Conservation (phyloP, 1,140 invertebrate species). For the Penaeus vannamei region DNA sequence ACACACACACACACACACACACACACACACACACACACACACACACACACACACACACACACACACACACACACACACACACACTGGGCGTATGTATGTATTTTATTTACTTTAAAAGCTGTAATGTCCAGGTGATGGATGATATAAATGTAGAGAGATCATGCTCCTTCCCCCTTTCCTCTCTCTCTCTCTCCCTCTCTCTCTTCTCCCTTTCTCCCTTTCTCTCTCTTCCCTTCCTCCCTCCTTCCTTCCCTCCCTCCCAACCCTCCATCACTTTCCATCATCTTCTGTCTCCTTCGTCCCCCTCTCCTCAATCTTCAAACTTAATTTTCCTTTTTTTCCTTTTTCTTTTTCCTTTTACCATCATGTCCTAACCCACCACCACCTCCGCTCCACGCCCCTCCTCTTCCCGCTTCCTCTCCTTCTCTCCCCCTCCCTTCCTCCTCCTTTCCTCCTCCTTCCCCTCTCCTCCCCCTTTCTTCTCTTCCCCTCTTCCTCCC, state of each 20-base stretch:
- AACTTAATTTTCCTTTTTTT: background rate
- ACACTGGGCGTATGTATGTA: background rate
- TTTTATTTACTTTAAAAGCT: background rate
- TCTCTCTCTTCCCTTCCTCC: background rate
- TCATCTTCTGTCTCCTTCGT: background rate
- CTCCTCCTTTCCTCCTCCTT: background rate
- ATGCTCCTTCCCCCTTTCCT: no score
- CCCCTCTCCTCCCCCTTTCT: background rate
- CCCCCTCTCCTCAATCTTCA: background rate
- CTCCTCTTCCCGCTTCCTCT: background rate
- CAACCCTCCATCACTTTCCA: background rate
- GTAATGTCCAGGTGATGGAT: no score
- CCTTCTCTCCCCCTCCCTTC: background rate
- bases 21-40: no score
- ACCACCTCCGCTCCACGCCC: background rate
- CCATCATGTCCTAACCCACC: background rate
- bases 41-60: no score
- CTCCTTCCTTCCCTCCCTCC: background rate
- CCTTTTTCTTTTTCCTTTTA: no score
- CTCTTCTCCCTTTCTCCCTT: background rate
- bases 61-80: no score
- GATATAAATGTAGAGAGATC: no score
- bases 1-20: no score
- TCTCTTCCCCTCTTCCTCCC: background rate
- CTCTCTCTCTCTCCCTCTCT: background rate